These are phyloP conservation scores for Ametastegia equiseti DNA, from an alignment of 2,888 invertebrate species.

Conservation along the genomic window DNA sequence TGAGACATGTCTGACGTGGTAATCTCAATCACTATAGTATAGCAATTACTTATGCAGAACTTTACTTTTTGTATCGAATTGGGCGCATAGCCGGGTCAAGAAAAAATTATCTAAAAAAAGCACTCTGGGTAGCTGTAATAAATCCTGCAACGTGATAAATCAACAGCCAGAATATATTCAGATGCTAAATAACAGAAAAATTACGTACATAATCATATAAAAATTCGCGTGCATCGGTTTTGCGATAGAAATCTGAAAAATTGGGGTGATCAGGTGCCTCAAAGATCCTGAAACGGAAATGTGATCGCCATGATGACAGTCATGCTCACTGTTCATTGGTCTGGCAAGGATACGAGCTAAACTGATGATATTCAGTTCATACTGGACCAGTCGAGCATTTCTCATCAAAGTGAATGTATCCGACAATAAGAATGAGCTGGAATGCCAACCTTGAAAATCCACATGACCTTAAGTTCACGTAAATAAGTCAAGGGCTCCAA, in stretches of 20 bases:
- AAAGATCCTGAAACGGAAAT: background rate
- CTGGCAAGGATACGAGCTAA: background rate
- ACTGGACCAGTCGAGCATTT: background rate
- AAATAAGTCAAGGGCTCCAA: constrained; percentile 31
- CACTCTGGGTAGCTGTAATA: too few species aligned
- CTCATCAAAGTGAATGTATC: background rate
- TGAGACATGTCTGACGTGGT: background rate
- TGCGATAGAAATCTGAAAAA: too few species aligned
- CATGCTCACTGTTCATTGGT: background rate
- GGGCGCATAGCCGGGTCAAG: background rate
- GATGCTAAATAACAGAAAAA: too few species aligned
- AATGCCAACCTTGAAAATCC: constrained; percentile 19
- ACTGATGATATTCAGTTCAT: background rate
- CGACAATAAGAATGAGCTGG: background rate
- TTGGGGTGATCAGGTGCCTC: too few species aligned
- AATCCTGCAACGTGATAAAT: too few species aligned
- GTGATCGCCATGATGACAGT: background rate
- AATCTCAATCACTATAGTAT: background rate
- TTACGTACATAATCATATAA: too few species aligned
- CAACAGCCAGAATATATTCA: too few species aligned
- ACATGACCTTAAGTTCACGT: background rate
- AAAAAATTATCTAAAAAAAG: background rate
- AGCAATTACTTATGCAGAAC: background rate
- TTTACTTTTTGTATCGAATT: background rate
- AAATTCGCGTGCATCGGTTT: too few species aligned